Percentiles rank a stretch among this genome's conserved stretches.
Conservation (phyloP, 53 echinoderm and acorn worm genomes). For the Holothuria leucospilota region DNA sequence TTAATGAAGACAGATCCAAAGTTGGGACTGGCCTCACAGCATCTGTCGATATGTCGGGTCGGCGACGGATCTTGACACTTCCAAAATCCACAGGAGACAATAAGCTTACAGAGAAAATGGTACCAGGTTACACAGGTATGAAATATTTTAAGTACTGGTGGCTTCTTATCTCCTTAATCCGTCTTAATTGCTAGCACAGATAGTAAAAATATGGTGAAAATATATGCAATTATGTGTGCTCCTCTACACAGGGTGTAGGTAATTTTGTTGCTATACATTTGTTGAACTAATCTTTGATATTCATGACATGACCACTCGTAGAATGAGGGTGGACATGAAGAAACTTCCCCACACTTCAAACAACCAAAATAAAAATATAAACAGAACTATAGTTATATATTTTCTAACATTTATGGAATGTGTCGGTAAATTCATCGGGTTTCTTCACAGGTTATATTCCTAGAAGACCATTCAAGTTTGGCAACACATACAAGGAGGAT, state of each 20-base stretch:
- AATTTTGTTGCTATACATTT: too few relatives aligned
- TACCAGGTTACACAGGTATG: constrained; percentile 96
- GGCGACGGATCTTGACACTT: constrained; percentile 57
- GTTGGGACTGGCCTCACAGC: constrained; percentile 84
- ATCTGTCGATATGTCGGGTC: constrained; percentile 65
- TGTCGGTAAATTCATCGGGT: too few relatives aligned
- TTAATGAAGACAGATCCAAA: constrained; percentile 79
- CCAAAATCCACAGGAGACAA: constrained; percentile 95
- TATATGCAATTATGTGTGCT: too few relatives aligned
- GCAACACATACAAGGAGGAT: constrained; percentile 98
- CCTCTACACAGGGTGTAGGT: too few relatives aligned
- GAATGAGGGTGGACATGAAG: too few relatives aligned
- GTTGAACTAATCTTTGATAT: too few relatives aligned
- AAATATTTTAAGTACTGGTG: background rate
- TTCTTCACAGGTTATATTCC: constrained; percentile 85
- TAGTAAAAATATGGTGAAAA: too few relatives aligned
- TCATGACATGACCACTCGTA: too few relatives aligned
- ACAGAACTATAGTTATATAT: too few relatives aligned
- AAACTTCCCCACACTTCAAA: too few relatives aligned
- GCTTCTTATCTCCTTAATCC: background rate
- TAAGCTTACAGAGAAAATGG: constrained; percentile 97
- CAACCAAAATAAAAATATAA: too few relatives aligned
- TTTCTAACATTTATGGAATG: too few relatives aligned
- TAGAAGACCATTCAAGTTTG: constrained; percentile 99
- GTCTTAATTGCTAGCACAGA: background rate